These are phyloP conservation scores for Tribolium freemani DNA, from an alignment of 2,888 invertebrate genomes.

Conservation along the genomic window DNA sequence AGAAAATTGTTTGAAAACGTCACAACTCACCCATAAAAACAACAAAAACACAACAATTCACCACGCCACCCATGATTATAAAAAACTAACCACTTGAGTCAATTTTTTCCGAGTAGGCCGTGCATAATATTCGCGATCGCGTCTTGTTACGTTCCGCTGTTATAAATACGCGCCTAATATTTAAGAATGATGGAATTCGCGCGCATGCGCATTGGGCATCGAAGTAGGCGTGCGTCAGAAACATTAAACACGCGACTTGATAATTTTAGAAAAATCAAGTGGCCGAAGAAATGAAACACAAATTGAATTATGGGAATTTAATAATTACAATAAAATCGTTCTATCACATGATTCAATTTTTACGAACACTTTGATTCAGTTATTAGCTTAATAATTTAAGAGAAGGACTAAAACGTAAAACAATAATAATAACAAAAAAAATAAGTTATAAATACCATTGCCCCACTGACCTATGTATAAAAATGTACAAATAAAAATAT, in stretches of 20 bases:
- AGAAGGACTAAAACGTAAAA: constrained; percentile 27
- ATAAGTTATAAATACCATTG: constrained; percentile 45
- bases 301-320: constrained; percentile 16
- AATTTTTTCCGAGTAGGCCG: not conserved
- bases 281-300: not conserved
- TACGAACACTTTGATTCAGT: constrained; percentile 42
- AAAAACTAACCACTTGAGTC: not conserved
- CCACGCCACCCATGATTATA: too few species aligned
- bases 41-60: not conserved
- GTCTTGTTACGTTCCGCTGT: constrained; percentile 41
- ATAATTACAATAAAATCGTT: constrained; percentile 36
- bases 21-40: not conserved
- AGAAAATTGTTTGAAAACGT: not conserved
- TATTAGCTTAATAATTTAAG: constrained; percentile 35
- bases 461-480: constrained; percentile 37
- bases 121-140: constrained; percentile 40
- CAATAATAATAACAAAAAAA: constrained; percentile 42
- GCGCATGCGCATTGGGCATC: constrained; percentile 29
- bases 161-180: constrained; percentile 57
- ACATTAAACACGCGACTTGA: constrained; percentile 18
- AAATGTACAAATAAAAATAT: constrained; percentile 42
- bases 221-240: constrained; percentile 28
- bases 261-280: not conserved
- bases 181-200: constrained; percentile 38
- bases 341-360: constrained; percentile 36